Base-by-base conservation (phyloP, 2,113 vertebrate species). In the Aegypius monachus region DNA sequence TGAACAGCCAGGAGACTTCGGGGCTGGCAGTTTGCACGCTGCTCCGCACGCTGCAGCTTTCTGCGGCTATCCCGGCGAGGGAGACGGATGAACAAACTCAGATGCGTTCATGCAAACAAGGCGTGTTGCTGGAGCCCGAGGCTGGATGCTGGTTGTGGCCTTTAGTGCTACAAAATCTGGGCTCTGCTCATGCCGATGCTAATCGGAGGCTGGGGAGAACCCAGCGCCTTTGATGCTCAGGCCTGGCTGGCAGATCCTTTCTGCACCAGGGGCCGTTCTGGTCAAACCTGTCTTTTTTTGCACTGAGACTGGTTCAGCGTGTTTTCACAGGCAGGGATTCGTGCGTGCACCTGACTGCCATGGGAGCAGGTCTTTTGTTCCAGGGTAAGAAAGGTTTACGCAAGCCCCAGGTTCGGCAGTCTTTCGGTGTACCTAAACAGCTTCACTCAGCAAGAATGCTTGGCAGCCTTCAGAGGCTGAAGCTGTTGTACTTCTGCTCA, bases 361-460 rank as follows among this genome's bases (percentile, higher is more conserved):
- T 66, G 74, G 71, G 50, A 94, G 93, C 79, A 93, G 81, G 89
- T 53, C 97, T 90, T 97, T 96, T 94, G 95, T 95, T 96, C 73
- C 78, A 56, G 59, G 75, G 53, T 63, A 73, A 91, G 94, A 67
- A 91, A 70, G 93, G 88, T 94, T 96, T 93, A 92, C n/a, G 90
- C 90, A 95, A 96, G 92, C 62, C 48, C 87, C 62, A 3, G 91
- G 84, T 91, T 90, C 52, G 1, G 48, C 74, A 1, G 9, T 81
- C 70, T 96, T 88, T 95, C 11, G 0, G 48, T 73, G 84, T 29
- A 21, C 74, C 73, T 52, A 73, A 95, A 97, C 25, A 93, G 87
- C 95, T 87, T 89, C 93, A 45, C 94, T 96, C 96, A 97, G 94
- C 94, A 97, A 52, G 93, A 95, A 89, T n/a, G 73, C 71, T 91